Evolutionary conservation across 2,797 vertebrate genomes (phyloP).

Genomic region (Rhinichthys osculus): DNA sequence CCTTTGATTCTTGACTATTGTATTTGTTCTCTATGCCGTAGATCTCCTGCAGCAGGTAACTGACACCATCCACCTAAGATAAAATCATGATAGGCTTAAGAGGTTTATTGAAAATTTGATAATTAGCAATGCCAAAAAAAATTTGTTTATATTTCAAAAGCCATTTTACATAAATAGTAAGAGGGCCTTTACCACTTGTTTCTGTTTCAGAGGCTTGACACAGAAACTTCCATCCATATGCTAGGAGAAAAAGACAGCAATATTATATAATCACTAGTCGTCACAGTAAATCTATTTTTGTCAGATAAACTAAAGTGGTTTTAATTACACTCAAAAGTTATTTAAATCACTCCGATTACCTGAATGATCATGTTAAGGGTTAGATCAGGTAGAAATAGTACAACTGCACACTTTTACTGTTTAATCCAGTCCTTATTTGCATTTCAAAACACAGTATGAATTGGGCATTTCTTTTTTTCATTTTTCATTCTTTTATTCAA

Average conservation of each 20-base stretch:
- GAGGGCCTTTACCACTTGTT: conserved; percentile 91
- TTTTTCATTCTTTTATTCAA: not conserved
- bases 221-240: conserved; percentile 95
- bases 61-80: conserved; percentile 94
- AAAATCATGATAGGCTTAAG: not conserved
- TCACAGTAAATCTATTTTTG: not conserved
- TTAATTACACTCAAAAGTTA: not conserved
- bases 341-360: not conserved
- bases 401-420: not conserved
- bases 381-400: not conserved
- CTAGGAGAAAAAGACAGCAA: conserved; percentile 71
- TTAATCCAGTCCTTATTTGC: not conserved
- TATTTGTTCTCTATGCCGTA: conserved; percentile 99
- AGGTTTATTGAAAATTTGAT: not conserved
- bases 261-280: not conserved
- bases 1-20: conserved; percentile 82
- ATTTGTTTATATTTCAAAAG: not conserved
- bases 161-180: conserved; percentile 18
- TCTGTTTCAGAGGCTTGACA: conserved; percentile 98
- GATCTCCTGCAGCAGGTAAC: conserved; percentile 98
- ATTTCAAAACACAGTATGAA: not conserved
- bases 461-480: not conserved
- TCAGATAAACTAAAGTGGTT: not conserved
- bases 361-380: not conserved
- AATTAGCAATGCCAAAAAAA: not conserved